These are phyloP conservation scores for Drosophila sucinea DNA, from an alignment of 1,140 invertebrate genomes.

Conservation along the genomic window DNA sequence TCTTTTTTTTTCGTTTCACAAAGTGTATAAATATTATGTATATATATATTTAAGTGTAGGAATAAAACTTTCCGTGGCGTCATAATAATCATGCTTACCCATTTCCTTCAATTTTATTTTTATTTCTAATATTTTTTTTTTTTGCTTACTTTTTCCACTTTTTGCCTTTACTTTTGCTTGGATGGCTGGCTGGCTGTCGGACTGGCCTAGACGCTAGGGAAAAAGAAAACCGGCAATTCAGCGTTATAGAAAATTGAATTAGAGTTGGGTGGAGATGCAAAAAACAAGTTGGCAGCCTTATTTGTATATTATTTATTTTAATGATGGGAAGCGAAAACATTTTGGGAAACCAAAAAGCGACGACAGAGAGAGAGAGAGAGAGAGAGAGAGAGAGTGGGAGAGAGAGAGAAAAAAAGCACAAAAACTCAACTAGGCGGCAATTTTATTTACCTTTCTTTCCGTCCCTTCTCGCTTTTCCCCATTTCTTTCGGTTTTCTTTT, in stretches of 20 bases:
- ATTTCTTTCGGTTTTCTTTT: neutral
- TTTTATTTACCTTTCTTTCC: conserved; percentile 22
- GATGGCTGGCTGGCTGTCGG: too few species aligned
- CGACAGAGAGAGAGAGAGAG: too few species aligned
- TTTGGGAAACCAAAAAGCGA: conserved; percentile 1
- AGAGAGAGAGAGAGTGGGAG: too few species aligned
- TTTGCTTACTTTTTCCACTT: conserved; percentile 22
- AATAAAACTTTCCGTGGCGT: conserved; percentile 46
- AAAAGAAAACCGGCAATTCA: conserved; percentile 62
- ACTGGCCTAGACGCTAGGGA: conserved; percentile 31
- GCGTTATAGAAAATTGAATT: conserved; percentile 73
- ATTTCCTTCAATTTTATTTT: conserved; percentile 51
- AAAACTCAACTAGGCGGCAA: conserved; percentile 49
- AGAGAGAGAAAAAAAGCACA: conserved; percentile 1
- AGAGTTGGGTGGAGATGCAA: conserved; percentile 55
- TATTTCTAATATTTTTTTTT: conserved; percentile 43
- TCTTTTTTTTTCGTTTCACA: neutral
- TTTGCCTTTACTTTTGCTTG: too few species aligned
- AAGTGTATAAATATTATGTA: neutral
- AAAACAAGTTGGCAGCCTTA: conserved; percentile 40
- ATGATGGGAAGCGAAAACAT: conserved; percentile 52
- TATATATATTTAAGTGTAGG: conserved; percentile 6
- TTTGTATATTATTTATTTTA: conserved; percentile 73
- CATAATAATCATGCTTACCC: conserved; percentile 70
- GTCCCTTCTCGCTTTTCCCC: neutral